Evolutionary conservation across 30 jellyfish, hydroid and myxozoan genomes (phyloP).

Genomic region (Cassiopea andromeda): DNA sequence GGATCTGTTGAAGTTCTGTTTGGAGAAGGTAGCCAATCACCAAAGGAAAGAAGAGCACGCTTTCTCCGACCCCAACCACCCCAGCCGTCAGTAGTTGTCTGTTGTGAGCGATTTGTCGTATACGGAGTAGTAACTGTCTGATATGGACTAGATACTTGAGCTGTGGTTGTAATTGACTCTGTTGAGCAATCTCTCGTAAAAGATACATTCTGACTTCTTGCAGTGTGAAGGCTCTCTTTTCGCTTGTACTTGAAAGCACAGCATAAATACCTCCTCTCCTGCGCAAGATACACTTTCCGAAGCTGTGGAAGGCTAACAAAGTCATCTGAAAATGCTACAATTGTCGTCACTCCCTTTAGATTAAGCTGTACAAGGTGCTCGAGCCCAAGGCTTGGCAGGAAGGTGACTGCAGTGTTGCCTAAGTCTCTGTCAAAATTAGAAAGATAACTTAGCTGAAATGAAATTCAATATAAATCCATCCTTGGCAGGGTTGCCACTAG

Average conservation of each 20-base stretch:
- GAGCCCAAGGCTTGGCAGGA: slow-evolving; percentile 84
- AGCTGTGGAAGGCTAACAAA: slow-evolving; percentile 77
- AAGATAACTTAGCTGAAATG: background rate
- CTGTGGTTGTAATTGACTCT: slow-evolving; percentile 26
- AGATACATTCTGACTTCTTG: background rate
- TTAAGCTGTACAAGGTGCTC: slow-evolving; percentile 30
- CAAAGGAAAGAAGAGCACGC: slow-evolving; percentile 60
- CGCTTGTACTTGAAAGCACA: slow-evolving; percentile 90
- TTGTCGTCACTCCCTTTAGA: slow-evolving; percentile 52
- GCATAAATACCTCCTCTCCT: slow-evolving; percentile 85
- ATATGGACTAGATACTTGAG: slow-evolving; percentile 1
- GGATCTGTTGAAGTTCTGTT: slow-evolving; percentile 19
- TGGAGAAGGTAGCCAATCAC: slow-evolving; percentile 34
- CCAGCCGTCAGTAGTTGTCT: slow-evolving; percentile 40
- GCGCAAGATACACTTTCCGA: slow-evolving; percentile 66
- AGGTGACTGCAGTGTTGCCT: slow-evolving; percentile 49
- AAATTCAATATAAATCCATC: too few species aligned
- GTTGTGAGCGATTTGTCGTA: background rate
- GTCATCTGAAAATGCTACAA: slow-evolving; percentile 66
- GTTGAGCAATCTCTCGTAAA: slow-evolving; percentile 46
- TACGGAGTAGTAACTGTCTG: background rate
- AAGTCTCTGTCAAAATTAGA: slow-evolving; percentile 43
- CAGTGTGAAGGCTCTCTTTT: background rate
- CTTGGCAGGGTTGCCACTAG: too few species aligned
- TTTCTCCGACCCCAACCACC: slow-evolving; percentile 67